Percentiles rank a stretch among this genome's conserved stretches.
Conservation (phyloP, 2,797 vertebrate species). For the Uromys caudimaculatus region DNA sequence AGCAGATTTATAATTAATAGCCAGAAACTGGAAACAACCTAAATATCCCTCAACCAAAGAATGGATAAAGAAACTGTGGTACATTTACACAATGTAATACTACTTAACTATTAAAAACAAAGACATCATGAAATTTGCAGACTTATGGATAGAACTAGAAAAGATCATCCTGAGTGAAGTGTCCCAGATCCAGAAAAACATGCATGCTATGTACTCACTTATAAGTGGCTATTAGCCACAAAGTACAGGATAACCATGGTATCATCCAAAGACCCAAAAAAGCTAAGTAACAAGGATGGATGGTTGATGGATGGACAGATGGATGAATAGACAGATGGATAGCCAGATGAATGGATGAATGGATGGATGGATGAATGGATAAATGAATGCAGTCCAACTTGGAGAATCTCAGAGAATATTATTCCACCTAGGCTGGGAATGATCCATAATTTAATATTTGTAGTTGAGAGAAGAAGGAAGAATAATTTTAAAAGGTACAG, state of each 20-base stretch:
- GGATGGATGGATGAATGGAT: background rate
- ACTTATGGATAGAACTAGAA: too few relatives aligned
- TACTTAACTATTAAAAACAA: too few relatives aligned
- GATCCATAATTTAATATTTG: background rate
- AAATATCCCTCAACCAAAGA: too few relatives aligned
- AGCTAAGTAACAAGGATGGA: background rate
- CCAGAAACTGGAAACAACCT: too few relatives aligned
- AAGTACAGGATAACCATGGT: background rate
- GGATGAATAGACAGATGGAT: background rate
- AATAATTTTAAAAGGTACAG: background rate
- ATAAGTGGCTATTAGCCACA: too few relatives aligned
- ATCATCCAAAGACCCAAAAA: background rate
- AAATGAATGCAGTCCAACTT: background rate
- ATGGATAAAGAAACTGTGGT: too few relatives aligned
- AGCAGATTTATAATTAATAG: too few relatives aligned
- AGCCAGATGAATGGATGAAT: background rate
- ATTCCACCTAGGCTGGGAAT: background rate
- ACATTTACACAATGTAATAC: too few relatives aligned
- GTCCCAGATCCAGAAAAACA: too few relatives aligned
- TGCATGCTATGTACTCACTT: too few relatives aligned
- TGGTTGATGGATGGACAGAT: background rate
- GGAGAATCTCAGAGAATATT: background rate
- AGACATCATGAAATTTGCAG: too few relatives aligned
- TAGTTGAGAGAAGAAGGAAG: background rate
- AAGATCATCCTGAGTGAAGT: too few relatives aligned